These are phyloP conservation scores for Falcaria lacertinaria DNA, from an alignment of 2,888 invertebrate genomes.

Conservation along the genomic window DNA sequence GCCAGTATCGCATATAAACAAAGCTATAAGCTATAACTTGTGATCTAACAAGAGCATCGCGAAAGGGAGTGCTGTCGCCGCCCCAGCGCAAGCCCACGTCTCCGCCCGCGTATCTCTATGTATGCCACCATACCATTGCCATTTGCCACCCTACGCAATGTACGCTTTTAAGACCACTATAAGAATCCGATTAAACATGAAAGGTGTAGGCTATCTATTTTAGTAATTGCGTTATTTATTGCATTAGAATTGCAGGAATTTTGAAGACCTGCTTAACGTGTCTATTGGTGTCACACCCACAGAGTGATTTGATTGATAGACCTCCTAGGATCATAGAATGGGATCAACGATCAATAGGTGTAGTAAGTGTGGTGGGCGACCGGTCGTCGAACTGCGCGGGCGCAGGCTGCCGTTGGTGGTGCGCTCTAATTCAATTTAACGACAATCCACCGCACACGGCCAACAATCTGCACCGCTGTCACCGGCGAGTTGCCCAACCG, in stretches of 20 bases:
- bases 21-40: conserved; percentile 19
- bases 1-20: conserved; percentile 13
- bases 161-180: conserved; percentile 22
- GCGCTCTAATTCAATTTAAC: conserved; percentile 75
- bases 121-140: conserved; percentile 29
- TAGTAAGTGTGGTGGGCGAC: conserved; percentile 68
- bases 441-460: conserved; percentile 63
- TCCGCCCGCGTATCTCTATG: conserved; percentile 28
- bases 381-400: conserved; percentile 79
- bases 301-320: conserved; percentile 50
- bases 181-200: not conserved
- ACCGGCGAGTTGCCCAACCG: conserved; percentile 46
- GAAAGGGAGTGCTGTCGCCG: conserved; percentile 30
- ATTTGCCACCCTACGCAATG: conserved; percentile 44
- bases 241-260: not conserved
- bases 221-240: not conserved
- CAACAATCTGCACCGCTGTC: conserved; percentile 46
- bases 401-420: conserved; percentile 62
- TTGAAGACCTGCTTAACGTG: conserved; percentile 24
- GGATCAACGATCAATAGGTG: conserved; percentile 73
- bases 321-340: conserved; percentile 72
- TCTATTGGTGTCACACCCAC: conserved; percentile 60
- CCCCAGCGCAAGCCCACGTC: conserved; percentile 38
- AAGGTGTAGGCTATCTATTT: not conserved
- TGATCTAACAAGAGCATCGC: conserved; percentile 18